Base-by-base conservation (phyloP, 2,797 vertebrate species). In the Molossus alvarezi region DNA sequence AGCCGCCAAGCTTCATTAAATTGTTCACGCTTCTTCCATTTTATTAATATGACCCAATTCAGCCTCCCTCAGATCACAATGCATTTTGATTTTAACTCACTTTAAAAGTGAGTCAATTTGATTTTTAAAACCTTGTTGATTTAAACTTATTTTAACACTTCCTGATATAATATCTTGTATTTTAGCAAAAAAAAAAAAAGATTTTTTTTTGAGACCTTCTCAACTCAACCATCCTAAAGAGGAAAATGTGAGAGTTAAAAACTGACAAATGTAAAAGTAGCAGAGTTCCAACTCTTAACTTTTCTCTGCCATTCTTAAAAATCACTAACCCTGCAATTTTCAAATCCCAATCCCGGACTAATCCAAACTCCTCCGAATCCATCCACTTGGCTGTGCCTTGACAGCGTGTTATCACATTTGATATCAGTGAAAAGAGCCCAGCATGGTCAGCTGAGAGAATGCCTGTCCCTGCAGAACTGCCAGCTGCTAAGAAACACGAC, bases 41-140 rank as follows among this genome's bases (percentile, higher is more conserved):
- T 96, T 97, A 96, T 98, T 98, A 97, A 77, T 85, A 91, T 97
- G 97, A 98, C 89, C 95, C 90, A 98, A 87, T 98, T 98, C 98
- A 96, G 92, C 77, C 4, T 97, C 41, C 67, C 45, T 97, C 76
- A 91, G 97, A 98, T 97, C 96, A 81, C 97, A 98, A 98, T 75
- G 90, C 0, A 1, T 97, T 98, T 97, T 98, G 97, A 98, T 97
- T 98, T 97, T 92, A 97, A 97, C 76, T 97, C 75, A 94, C 80
- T 98, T 98, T 97, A 93, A 98, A 97, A 96, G 97, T 96, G 86
- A 97, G 62, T 91, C 95, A 95, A 88, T 97, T 97, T 95, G 86
- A 97, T 98, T 97, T 79, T 94, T 97, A 97, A 98, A 98, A 94
- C 73, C 88, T 83, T 97, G 92, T 96, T 98, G 96, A 97, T 97